Evolutionary conservation across 2,888 invertebrate genomes (phyloP).

Genomic region (Amphipoea oculea): DNA sequence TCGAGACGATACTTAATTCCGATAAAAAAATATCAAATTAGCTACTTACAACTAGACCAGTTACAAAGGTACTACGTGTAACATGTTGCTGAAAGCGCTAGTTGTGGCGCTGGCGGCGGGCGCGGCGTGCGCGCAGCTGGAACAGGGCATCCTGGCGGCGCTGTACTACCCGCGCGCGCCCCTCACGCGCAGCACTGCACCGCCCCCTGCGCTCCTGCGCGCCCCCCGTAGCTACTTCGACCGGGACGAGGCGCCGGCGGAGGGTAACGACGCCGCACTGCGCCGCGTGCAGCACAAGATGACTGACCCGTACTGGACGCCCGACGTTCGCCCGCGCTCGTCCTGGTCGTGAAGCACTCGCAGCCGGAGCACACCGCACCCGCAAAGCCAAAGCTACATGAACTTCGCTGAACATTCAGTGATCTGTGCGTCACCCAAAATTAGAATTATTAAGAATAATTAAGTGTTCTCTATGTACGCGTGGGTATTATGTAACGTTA

Average conservation of each 20-base stretch:
- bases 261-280: conserved; percentile 60
- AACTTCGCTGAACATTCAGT: neutral
- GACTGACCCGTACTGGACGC: conserved; percentile 66
- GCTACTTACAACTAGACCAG: neutral
- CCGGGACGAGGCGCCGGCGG: conserved; percentile 41
- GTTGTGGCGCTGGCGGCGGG: conserved; percentile 19
- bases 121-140: conserved; percentile 56
- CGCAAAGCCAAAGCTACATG: neutral
- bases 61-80: neutral
- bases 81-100: conserved; percentile 32
- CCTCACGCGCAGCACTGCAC: neutral
- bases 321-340: conserved; percentile 57
- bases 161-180: conserved; percentile 46
- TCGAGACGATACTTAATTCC: too few relatives aligned
- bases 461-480: neutral
- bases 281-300: conserved; percentile 47
- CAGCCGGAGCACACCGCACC: neutral
- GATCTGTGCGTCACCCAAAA: neutral
- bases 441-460: neutral
- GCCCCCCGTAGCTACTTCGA: conserved; percentile 61
- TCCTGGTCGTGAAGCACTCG: neutral
- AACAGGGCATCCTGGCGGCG: conserved; percentile 60
- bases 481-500: too few relatives aligned
- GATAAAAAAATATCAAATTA: neutral
- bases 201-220: neutral